Evolutionary conservation across 2,113 vertebrate genomes (phyloP), one percentile per base, ranked within the genome.

Genomic region (Bujurquina vittata): DNA sequence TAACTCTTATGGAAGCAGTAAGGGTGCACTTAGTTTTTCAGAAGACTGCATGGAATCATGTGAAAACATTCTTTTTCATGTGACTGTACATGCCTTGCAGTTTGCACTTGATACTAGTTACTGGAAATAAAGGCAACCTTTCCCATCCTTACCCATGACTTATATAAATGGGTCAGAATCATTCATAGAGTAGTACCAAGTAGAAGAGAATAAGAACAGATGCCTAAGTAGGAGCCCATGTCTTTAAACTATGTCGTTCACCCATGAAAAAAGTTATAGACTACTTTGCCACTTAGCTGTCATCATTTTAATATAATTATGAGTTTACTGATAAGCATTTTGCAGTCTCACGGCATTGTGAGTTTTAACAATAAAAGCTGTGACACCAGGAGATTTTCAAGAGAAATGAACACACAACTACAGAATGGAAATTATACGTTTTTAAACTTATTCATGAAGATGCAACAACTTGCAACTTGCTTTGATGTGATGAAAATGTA

Each of bases 401-500:
- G 73, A 10, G 22, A 57, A 59, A 4, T 29, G 17, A 58, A 59
- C 46, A 8, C 17, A 59, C 10, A 58, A 37, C 6, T 7, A 15
- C 12, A 75, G 58, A 40, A 22, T 58, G 54, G 33, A 59, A 62
- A 52, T 59, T 20, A 10, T 26, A 43, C 12, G 67, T 57, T 77
- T 55, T 75, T 10, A 65, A 74, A 74, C 15, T 37, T 54, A 33
- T 31, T 49, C 67, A 59, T 18, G 29, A 62, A 57, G n/a, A 7
- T 17, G 10, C 69, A 31, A 49, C 59, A 74, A 35, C 31, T 8
- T 35, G 12, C n/a, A 7, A 62, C 40, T 61, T 26, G 57, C 54
- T 75, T 58, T 54, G 37, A 65, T 60, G 23, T 74, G 80, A 46
- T 62, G 69, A 74, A 59, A 14, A 65, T 40, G 37, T 63, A 58